These are phyloP conservation scores for Lutjanus argentimaculatus DNA, from an alignment of 2,797 vertebrate species.

Conservation along the genomic window DNA sequence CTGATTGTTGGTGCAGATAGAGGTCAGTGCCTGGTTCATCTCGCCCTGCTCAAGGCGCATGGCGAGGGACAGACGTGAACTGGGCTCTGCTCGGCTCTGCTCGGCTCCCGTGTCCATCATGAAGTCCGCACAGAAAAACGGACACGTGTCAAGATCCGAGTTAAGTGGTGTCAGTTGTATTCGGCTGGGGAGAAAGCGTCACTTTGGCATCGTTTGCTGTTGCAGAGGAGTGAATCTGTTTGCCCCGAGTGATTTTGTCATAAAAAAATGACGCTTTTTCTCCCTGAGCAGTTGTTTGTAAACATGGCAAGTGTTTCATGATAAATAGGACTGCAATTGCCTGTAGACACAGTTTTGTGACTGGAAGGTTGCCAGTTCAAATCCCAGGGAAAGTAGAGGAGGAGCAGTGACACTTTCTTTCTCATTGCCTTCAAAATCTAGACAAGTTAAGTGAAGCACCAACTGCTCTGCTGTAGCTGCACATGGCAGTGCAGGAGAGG, in stretches of 20 bases:
- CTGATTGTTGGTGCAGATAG: conserved; percentile 54
- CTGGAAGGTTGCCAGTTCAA: conserved; percentile 55
- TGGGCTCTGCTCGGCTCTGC: conserved; percentile 8
- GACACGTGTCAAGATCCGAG: conserved; percentile 19
- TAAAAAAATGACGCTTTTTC: conserved; percentile 53
- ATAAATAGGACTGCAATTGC: conserved; percentile 34
- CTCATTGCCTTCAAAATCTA: conserved; percentile 16
- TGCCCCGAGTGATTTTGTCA: conserved; percentile 38
- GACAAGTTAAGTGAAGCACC: conserved; percentile 24
- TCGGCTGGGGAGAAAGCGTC: conserved; percentile 14
- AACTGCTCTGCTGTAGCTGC: conserved; percentile 38
- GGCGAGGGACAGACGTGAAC: conserved; percentile 9
- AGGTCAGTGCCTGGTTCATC: conserved; percentile 44
- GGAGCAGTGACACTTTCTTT: conserved; percentile 25
- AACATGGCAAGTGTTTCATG: conserved; percentile 31
- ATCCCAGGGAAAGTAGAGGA: conserved; percentile 26
- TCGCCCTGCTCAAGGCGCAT: conserved; percentile 18
- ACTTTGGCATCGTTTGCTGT: conserved; percentile 15
- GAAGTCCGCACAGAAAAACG: conserved; percentile 10
- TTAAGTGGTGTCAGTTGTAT: conserved; percentile 40
- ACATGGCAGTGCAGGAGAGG: conserved; percentile 45
- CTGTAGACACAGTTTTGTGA: conserved; percentile 16
- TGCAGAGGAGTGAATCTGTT: conserved; percentile 44
- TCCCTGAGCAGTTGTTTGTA: conserved; percentile 33
- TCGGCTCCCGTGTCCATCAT: background rate